These are phyloP conservation scores for Pithys albifrons DNA, from an alignment of 2,113 vertebrate genomes.

Conservation along the genomic window DNA sequence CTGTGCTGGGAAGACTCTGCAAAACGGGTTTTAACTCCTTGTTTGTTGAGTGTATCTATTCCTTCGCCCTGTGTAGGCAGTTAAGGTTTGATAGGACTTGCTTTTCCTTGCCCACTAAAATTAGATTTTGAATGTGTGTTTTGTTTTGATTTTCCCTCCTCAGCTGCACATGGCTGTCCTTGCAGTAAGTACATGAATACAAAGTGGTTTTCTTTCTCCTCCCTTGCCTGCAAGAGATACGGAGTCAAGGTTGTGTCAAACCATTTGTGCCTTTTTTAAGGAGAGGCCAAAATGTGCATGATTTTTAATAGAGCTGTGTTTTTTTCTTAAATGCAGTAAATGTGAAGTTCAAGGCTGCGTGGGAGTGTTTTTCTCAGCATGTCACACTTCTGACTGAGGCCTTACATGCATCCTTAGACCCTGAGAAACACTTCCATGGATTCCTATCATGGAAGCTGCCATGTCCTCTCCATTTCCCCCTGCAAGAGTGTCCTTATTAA, in stretches of 20 bases:
- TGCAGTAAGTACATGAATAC: slow-evolving; percentile 73
- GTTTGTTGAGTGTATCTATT: not conserved
- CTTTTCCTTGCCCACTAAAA: not conserved
- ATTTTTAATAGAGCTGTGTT: not conserved
- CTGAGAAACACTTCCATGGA: not conserved
- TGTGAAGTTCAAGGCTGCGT: not conserved
- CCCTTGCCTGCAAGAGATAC: not conserved
- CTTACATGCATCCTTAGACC: not conserved
- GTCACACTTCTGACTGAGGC: not conserved
- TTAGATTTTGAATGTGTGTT: slow-evolving; percentile 6
- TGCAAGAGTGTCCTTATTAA: not conserved
- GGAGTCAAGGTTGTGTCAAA: not conserved
- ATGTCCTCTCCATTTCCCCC: not conserved
- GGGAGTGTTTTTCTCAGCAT: not conserved
- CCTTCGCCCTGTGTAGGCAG: not conserved
- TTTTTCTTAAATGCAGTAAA: not conserved
- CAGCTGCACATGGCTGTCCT: slow-evolving; percentile 76
- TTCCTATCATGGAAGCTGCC: not conserved
- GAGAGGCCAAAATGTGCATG: not conserved
- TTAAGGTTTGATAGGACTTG: not conserved
- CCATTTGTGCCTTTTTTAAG: not conserved
- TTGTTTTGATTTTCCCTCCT: not conserved
- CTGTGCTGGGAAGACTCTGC: not conserved
- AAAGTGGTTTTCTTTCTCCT: not conserved
- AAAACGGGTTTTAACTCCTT: not conserved